Evolutionary conservation across 1,140 invertebrate genomes (phyloP), one percentile per base, ranked within the genome.

Genomic region (Anastrepha ludens): DNA sequence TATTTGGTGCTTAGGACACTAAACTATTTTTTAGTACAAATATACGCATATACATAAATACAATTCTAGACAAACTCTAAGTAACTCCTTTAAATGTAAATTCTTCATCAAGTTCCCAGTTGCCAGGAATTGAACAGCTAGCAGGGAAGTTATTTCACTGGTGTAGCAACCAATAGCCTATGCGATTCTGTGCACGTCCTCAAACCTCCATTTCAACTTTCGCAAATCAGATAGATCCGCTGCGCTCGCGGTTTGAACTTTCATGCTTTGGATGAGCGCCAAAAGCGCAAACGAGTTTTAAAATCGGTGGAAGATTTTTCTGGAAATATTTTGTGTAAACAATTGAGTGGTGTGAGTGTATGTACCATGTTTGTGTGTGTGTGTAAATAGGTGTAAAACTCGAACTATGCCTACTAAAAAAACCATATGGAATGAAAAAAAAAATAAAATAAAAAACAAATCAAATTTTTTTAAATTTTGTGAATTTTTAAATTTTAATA

Each of bases 401-500:
- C 8, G n/a, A 50, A 15, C 1, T 62, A 17, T 55, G 2, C n/a
- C 17, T 9, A 15, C 15, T 8, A 20, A 81, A 81, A 20, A 81
- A 81, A 58, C 3, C 0, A 55, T 7, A 62, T 9, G 4, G 1
- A 17, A n/a, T 29, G 15, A 55, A 74, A 67, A 6, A 3, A 74
- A 74, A 17, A 74, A 81, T 5, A 11, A 2, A 81, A 81, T 55
- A 6, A 81, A 81, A 29, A 81, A 58, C 74, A 11, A 62, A 74
- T 4, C 7, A 55, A 81, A 81, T 8, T 29, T 8, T 29, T 55
- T 81, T 81, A 20, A 81, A 81, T 29, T 58, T 50, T 20, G 47
- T 81, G n/a, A 47, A 81, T 81, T 81, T 81, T 78, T 81, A 20
- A 29, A 81, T 55, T 81, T 81, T 81, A 81, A 81, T 55, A 58